phyloP scores from a whole-genome alignment of 1,140 invertebrate species.

The Leptoteleia sp. region DNA sequence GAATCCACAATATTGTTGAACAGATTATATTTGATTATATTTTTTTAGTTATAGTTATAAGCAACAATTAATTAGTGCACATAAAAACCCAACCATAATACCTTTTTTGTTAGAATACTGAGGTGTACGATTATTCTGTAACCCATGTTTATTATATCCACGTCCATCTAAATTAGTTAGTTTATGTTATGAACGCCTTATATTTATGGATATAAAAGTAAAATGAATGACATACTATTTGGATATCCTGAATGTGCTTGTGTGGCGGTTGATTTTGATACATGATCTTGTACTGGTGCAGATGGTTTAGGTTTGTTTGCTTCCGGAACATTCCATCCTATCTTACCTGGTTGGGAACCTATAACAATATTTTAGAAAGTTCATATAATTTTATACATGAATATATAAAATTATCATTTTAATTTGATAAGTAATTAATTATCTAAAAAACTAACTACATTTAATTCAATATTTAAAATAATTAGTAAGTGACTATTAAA shows the following conservation, averaged over 20 bases:
- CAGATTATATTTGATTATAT: no score
- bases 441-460: no score
- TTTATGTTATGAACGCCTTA: conserved; percentile 25
- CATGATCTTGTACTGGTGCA: conserved; percentile 71
- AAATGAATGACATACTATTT: conserved; percentile 52
- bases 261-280: conserved; percentile 73
- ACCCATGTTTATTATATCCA: conserved; percentile 34
- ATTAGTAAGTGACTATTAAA: no score
- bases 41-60: no score
- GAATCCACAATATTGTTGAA: no score
- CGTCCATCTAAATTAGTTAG: conserved; percentile 49
- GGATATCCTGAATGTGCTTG: conserved; percentile 75
- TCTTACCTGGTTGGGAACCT: conserved; percentile 70
- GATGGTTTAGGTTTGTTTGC: conserved; percentile 71
- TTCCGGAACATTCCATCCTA: conserved; percentile 76
- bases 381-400: no score
- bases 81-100: conserved; percentile 38
- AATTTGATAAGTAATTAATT: no score
- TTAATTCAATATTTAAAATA: no score
- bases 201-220: conserved; percentile 20
- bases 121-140: conserved; percentile 26
- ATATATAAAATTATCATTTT: no score
- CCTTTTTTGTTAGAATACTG: conserved; percentile 37
- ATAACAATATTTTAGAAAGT: no score
- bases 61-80: background rate